Evolutionary conservation across 2,797 vertebrate genomes (phyloP), one percentile per base, ranked within the genome.

Genomic region (Typhlichthys subterraneus): DNA sequence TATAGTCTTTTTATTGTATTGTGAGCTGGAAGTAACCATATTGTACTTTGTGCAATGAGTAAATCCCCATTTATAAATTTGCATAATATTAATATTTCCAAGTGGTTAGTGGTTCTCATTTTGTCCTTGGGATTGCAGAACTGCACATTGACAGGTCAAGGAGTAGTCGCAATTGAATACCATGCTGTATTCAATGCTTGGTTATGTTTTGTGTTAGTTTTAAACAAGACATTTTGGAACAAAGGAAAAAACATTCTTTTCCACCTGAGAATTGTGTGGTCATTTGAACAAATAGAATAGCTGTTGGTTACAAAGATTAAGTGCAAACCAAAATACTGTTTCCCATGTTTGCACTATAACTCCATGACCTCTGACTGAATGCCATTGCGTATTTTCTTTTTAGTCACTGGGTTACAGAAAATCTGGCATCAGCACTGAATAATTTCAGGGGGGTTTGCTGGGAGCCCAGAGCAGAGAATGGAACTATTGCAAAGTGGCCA

Each of bases 281-380:
- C 58, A 19, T 42, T 46, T 73, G 9, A 9, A 42, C 1, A 42
- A 42, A 42, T 42, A 42, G 38, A 42, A 7, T 42, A 42, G 38
- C 38, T 15, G 12, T 53, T 52, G n/a, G 29, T 62, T 62, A 64
- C 46, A 45, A 38, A 72, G 80, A 86, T 80, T 65, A 84, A 67
- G 46, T 69, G 59, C 57, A 75, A 71, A 76, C 67, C 71, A 77
- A 12, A 51, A 12, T 72, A 48, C 50, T 56, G 73, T 68, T 84
- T 87, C 80, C 86, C 74, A 75, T 42, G 15, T 58, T 45, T 60
- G 77, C 47, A 67, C 48, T 65, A 53, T 5, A 61, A 48, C 57
- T 70, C 69, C 14, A 7, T 61, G 53, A 73, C 68, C 65, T 74
- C 68, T 59, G 54, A 56, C 64, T n/a, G 57, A 15, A 63, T 57